Conservation (phyloP, 1,140 invertebrate species). For the Eumaeus atala region DNA sequence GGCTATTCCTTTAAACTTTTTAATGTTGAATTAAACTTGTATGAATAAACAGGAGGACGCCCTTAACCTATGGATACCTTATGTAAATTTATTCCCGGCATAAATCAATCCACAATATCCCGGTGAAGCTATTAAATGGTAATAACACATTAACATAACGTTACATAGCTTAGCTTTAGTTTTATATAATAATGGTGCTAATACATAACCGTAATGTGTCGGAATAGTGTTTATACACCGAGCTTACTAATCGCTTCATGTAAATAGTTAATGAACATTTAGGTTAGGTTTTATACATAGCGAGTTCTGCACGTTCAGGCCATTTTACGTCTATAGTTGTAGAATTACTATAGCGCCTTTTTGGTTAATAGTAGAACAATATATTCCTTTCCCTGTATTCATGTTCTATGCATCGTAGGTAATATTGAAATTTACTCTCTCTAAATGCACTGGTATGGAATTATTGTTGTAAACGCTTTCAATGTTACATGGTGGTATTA, state of each 20-base stretch:
- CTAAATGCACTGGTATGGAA: slow-evolving; percentile 7
- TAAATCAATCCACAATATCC: slow-evolving; percentile 10
- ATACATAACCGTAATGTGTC: slow-evolving; percentile 10
- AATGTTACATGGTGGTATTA: neutral
- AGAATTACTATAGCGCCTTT: slow-evolving; percentile 6
- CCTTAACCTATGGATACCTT: slow-evolving; percentile 8
- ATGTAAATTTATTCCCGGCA: slow-evolving; percentile 1
- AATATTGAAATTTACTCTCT: neutral
- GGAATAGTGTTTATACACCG: slow-evolving; percentile 1
- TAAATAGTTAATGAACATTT: slow-evolving; percentile 1
- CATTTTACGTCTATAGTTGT: neutral
- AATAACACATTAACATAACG: slow-evolving; percentile 14
- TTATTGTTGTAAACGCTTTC: slow-evolving; percentile 5
- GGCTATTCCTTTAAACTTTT: neutral
- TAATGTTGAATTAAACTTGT: neutral
- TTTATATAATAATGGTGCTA: slow-evolving; percentile 13
- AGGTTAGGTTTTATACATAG: neutral
- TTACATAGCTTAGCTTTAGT: slow-evolving; percentile 18
- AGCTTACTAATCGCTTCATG: slow-evolving; percentile 16
- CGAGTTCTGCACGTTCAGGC: neutral
- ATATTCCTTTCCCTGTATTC: neutral
- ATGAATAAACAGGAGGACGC: neutral
- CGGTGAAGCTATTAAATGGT: slow-evolving; percentile 10
- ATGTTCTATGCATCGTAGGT: neutral
- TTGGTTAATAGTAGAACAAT: neutral